These are phyloP conservation scores for Cotesia chilonis DNA, from an alignment of 1,140 invertebrate species.

Conservation along the genomic window DNA sequence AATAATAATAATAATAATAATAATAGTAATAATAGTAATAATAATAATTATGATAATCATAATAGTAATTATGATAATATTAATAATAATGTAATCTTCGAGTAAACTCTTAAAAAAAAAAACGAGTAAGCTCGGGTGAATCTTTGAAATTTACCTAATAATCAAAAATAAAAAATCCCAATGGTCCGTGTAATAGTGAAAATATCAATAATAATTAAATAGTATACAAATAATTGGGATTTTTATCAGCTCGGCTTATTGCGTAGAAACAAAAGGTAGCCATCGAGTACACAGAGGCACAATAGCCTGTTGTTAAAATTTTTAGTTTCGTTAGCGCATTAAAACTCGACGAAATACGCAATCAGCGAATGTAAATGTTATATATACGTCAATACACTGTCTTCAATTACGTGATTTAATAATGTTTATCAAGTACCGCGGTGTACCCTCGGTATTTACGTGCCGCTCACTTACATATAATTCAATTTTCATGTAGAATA, in stretches of 20 bases:
- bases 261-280: not conserved
- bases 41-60: conserved; percentile 30
- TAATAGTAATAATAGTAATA: conserved; percentile 29
- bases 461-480: conserved; percentile 55
- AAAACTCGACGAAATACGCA: conserved; percentile 45
- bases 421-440: conserved; percentile 41
- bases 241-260: conserved; percentile 2
- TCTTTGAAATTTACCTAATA: conserved; percentile 36
- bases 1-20: conserved; percentile 23
- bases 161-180: conserved; percentile 29
- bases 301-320: conserved; percentile 29
- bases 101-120: conserved; percentile 25
- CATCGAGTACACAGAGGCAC: not conserved
- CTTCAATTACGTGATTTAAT: conserved; percentile 29
- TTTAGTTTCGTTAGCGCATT: conserved; percentile 36
- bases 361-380: conserved; percentile 44
- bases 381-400: conserved; percentile 29
- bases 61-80: conserved; percentile 27
- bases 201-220: not conserved
- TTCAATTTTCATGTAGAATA: conserved; percentile 64
- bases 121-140: not conserved
- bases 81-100: conserved; percentile 30
- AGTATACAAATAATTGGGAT: not conserved
- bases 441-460: conserved; percentile 33
- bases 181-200: not conserved